Percentiles rank a stretch among this genome's conserved stretches.
Evolutionary conservation across 2,113 vertebrate genomes (phyloP).

Genomic region (Mobula birostris): DNA sequence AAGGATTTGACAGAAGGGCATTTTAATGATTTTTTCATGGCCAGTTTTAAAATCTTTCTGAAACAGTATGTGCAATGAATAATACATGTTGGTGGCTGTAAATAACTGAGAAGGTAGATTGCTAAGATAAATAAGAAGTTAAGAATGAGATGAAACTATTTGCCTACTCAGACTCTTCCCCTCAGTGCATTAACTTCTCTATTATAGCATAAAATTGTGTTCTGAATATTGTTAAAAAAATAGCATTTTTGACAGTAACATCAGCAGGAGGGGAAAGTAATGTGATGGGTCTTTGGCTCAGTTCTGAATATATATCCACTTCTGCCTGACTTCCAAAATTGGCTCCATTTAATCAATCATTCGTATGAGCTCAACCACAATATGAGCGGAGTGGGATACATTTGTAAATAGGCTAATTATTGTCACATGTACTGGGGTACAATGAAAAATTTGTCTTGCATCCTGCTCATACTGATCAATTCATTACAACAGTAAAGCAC

Average conservation of each 20-base stretch:
- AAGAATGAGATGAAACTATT: neutral
- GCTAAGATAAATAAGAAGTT: neutral
- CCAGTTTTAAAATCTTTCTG: neutral
- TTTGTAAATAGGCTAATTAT: no score
- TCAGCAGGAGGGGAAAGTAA: neutral
- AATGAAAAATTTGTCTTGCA: no score
- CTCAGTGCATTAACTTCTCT: neutral
- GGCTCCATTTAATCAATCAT: neutral
- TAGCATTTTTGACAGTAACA: neutral
- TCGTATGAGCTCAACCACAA: neutral
- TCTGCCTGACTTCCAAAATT: neutral
- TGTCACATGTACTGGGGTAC: no score
- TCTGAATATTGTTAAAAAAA: neutral
- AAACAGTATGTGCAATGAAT: neutral
- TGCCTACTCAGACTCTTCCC: neutral
- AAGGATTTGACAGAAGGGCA: neutral
- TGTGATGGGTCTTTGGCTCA: neutral
- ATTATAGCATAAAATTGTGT: neutral
- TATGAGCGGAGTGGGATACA: neutral
- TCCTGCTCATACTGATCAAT: no score
- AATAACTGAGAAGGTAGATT: neutral
- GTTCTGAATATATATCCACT: neutral
- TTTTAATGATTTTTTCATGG: slow-evolving; percentile 11
- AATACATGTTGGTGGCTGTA: neutral
- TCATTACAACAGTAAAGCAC: no score